Conservation (phyloP, 2,113 vertebrate species). For the Arizona elegans region DNA sequence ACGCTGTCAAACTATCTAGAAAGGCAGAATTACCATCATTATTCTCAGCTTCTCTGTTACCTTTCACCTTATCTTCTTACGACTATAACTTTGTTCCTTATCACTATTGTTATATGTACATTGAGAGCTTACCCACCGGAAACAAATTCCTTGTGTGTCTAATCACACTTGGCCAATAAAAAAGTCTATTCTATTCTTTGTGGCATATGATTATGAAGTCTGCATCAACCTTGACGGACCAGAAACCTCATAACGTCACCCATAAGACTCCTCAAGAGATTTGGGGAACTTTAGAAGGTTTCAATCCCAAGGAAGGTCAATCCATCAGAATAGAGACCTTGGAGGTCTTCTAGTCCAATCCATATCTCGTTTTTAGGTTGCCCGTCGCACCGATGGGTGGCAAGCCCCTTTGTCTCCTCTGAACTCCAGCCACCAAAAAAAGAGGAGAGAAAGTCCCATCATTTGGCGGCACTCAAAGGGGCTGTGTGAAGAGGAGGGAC, state of each 20-base stretch:
- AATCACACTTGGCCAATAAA: no score
- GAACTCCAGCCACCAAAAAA: conserved; percentile 35
- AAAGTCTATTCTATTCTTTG: no score
- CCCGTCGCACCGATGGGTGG: conserved; percentile 29
- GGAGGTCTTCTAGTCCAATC: not conserved
- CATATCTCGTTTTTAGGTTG: conserved; percentile 14
- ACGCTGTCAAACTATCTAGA: no score
- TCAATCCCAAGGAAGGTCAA: not conserved
- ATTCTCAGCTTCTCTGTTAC: no score
- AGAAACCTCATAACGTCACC: not conserved
- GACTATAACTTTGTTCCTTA: no score
- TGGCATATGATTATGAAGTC: not conserved
- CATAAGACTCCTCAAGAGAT: not conserved
- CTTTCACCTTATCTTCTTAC: no score
- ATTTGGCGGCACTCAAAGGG: conserved; percentile 68
- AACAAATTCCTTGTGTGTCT: no score
- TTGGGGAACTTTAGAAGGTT: not conserved
- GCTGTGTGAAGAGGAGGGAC: conserved; percentile 69
- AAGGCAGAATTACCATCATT: no score
- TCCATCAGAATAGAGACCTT: not conserved
- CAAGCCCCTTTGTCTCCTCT: conserved; percentile 38
- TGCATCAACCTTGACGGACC: not conserved
- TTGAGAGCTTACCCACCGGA: no score
- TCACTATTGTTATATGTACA: no score
- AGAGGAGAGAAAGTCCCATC: conserved; percentile 58